Conservation (phyloP, 2,797 vertebrate species). For the Myotis findleyi region DNA sequence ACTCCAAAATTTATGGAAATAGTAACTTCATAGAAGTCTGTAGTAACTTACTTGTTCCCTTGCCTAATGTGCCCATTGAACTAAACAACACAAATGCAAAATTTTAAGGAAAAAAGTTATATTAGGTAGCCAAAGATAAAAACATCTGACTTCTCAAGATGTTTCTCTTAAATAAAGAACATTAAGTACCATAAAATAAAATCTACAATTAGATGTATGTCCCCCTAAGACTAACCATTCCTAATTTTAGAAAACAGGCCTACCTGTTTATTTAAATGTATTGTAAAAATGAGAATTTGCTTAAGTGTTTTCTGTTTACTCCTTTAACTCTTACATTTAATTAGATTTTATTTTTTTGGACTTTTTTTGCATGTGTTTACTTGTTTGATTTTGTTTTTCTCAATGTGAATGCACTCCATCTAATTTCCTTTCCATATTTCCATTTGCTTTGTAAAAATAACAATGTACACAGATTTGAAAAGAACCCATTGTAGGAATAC, state of each 20-base stretch:
- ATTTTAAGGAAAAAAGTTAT: conserved; percentile 41
- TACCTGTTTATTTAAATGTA: conserved; percentile 20
- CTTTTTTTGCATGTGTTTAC: not conserved
- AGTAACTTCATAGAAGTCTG: conserved; percentile 45
- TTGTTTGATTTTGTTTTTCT: conserved; percentile 38
- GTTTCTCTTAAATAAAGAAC: conserved; percentile 32
- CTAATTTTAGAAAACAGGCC: not conserved
- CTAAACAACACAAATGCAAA: conserved; percentile 49
- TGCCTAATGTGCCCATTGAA: not conserved
- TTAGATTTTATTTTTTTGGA: not conserved
- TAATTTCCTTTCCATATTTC: conserved; percentile 39
- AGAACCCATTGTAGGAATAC: not conserved
- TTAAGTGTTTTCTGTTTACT: not conserved
- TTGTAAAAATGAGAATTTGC: not conserved
- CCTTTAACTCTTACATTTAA: not conserved
- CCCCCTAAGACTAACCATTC: not conserved
- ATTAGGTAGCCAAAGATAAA: not conserved
- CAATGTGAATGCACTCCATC: not conserved
- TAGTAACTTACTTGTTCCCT: conserved; percentile 57
- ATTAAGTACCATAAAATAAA: not conserved
- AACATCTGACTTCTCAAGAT: not conserved
- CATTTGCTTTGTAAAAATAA: conserved; percentile 53
- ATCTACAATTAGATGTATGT: not conserved
- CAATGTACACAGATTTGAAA: not conserved
- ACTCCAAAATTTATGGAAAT: conserved; percentile 49